Percentiles rank a stretch among this genome's conserved stretches.
Conservation (phyloP, 2,888 invertebrate genomes). For the Drosophila basisetae region DNA sequence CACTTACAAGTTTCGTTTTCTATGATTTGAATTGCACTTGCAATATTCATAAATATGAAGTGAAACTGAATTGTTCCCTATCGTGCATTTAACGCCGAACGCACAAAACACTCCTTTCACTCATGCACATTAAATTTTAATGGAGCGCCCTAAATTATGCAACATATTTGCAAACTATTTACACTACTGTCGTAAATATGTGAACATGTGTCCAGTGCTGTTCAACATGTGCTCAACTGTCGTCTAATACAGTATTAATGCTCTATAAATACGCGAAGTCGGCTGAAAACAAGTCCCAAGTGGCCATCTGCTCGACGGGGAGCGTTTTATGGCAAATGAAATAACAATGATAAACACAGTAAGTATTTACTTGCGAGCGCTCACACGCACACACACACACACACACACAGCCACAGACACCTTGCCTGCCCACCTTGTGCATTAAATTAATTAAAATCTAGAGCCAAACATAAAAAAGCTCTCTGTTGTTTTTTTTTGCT, state of each 20-base stretch:
- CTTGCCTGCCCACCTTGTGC: conserved; percentile 21
- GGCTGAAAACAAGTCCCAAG: conserved; percentile 15
- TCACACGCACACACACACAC: conserved; percentile 25
- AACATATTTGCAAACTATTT: conserved; percentile 39
- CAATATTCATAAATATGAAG: background rate
- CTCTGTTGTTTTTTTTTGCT: background rate
- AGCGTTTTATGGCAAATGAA: conserved; percentile 16
- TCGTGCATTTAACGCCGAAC: background rate
- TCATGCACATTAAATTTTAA: conserved; percentile 3
- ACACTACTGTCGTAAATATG: conserved; percentile 52
- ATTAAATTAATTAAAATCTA: conserved; percentile 67
- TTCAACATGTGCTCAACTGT: conserved; percentile 33
- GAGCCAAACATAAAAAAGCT: background rate
- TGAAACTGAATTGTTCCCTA: background rate
- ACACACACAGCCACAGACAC: background rate
- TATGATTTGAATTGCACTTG: background rate
- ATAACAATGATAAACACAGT: conserved; percentile 28
- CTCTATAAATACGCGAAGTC: conserved; percentile 16
- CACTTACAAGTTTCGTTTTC: background rate
- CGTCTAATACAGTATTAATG: conserved; percentile 40
- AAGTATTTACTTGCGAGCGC: conserved; percentile 29
- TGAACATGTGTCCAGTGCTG: conserved; percentile 26
- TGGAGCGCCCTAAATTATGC: conserved; percentile 35
- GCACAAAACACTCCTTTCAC: background rate
- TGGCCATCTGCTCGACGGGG: background rate